These are phyloP conservation scores for Silvanus unidentatus DNA, from an alignment of 2,888 invertebrate species.

Conservation along the genomic window DNA sequence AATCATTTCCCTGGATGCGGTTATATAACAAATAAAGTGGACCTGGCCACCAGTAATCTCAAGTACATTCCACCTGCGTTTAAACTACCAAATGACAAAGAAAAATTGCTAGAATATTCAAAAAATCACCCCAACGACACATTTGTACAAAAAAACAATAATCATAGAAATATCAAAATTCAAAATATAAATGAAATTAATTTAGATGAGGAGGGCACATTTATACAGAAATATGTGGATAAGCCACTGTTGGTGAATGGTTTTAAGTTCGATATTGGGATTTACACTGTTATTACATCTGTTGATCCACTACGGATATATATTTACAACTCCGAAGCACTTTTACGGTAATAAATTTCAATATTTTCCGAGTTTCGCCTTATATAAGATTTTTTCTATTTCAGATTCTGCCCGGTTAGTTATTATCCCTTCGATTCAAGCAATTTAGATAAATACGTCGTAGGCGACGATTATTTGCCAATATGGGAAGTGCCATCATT, in stretches of 20 bases:
- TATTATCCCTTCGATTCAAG: constrained; percentile 86
- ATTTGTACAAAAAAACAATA: constrained; percentile 90
- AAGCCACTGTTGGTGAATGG: constrained; percentile 87
- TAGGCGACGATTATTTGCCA: constrained; percentile 90
- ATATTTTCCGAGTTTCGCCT: not conserved
- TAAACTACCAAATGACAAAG: constrained; percentile 70
- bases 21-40: constrained; percentile 87
- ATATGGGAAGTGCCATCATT: constrained; percentile 87
- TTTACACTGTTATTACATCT: constrained; percentile 88
- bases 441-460: constrained; percentile 82
- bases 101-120: constrained; percentile 64
- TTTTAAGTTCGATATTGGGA: constrained; percentile 93
- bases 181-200: constrained; percentile 67
- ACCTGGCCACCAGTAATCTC: constrained; percentile 73
- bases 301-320: constrained; percentile 85
- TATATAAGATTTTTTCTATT: constrained; percentile 26
- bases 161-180: constrained; percentile 82
- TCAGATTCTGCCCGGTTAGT: constrained; percentile 78
- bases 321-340: constrained; percentile 74
- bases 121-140: constrained; percentile 58
- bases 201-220: constrained; percentile 63
- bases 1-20: constrained; percentile 96
- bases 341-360: constrained; percentile 71
- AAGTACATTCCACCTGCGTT: constrained; percentile 84
- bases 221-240: constrained; percentile 86